Base-by-base conservation (phyloP, 2,797 vertebrate species). In the Pipistrellus kuhlii region DNA sequence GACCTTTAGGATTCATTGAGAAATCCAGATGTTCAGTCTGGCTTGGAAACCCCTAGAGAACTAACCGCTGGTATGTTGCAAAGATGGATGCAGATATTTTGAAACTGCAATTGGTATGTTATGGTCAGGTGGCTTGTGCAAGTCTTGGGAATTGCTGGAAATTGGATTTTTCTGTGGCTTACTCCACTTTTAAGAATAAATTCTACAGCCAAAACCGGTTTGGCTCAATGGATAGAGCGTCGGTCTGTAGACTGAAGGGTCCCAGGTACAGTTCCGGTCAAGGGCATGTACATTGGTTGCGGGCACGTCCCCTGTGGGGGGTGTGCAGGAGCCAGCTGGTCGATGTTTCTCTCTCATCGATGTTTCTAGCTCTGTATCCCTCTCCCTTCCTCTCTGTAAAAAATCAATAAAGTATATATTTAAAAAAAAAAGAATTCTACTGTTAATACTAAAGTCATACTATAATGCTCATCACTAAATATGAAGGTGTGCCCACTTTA, bases 21-120 rank as follows among this genome's bases (percentile, higher is more conserved):
- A 91, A 91, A 92, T 95, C 95, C 97, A 97, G 96, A 97, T 97
- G 97, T 94, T 96, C 96, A 88, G 15, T 96, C 95, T 97, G 94
- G 71, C 73, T 96, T 71, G 68, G 73, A 96, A 96, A 81, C 53
- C 89, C 95, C 95, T 46, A 1, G 84, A 97, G 96, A 91, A 93
- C 91, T 90, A 71, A 80, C 95, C 90, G 73, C 44, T 71, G 82
- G 66, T 91, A 17, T 82, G 78, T 57, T 38, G 14, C 91, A 92
- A 93, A 95, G 95, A 95, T 77, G 66, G 73, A 21, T 13, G 51
- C 55, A 97, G 94, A 94, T 95, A 90, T 95, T 94, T 96, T 94
- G 92, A 93, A 93, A 80, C 90, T 57, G 86, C 51, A 83, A 89
- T 77, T 88, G 94, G 85, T 95, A 94, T 94, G 91, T 90, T 94